Base-by-base conservation (phyloP, 2,888 invertebrate species). In the Acheta domesticus region DNA sequence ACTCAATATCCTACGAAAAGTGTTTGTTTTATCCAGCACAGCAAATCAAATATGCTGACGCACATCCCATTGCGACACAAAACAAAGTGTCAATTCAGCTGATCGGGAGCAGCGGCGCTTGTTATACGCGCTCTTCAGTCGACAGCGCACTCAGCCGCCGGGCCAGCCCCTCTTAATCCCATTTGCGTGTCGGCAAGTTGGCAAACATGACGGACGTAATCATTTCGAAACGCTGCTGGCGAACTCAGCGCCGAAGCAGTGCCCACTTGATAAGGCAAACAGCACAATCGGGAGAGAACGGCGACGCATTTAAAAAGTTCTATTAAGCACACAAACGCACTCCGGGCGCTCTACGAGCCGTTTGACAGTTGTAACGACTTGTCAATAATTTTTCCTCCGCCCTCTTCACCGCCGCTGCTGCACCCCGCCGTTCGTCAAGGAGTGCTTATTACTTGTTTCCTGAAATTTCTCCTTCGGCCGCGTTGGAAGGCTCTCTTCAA, bases 131-230 rank as follows among this genome's bases (percentile, higher is more conserved):
- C 62, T 4, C 14, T 62, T n/a, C 62, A 14, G 62, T 14, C 62
- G n/a, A n/a, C 62, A n/a, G 0, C 14, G n/a, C 62, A 19, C 62
- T 62, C 14, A n/a, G 14, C 62, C 62, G 14, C n/a, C 16, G 62
- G n/a, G 62, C n/a, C 16, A 12, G n/a, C 16, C 62, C 62, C 62
- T 62, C 62, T 62, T 62, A 62, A 62, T 62, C n/a, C 62, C 62
- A 62, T 62, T 62, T 62, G 16, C 62, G 14, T n/a, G 62, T 62
- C 62, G 62, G 16, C 62, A 62, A 62, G 62, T 62, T 62, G n/a
- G 62, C 62, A 62, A 62, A 62, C 62, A 62, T 62, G 62, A 62
- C 62, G 62, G 62, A 62, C 62, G 62, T 62, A 62, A 62, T 62
- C 62, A 62, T 62, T 62, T 62, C 62, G 62, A 62, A 62, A 62